Evolutionary conservation across 2,113 vertebrate species (phyloP).

Genomic region (Leptocoma aspasia): DNA sequence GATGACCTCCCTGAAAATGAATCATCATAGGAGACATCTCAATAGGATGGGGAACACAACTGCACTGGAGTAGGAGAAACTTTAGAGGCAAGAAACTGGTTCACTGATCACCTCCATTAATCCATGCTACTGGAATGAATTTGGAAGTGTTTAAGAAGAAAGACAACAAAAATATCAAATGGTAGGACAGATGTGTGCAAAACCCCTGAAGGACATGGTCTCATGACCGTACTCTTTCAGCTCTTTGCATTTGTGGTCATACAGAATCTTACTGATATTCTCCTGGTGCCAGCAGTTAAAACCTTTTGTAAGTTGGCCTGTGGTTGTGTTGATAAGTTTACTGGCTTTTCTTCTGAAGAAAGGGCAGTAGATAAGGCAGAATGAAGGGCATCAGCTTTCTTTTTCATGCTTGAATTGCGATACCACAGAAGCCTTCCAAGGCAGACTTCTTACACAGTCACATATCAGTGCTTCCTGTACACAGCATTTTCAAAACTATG

Average conservation of each 20-base stretch:
- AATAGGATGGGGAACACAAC: not conserved
- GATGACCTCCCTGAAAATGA: not conserved
- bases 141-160: not conserved
- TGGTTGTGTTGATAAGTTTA: slow-evolving; percentile 39
- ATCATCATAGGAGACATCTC: not conserved
- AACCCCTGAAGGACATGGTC: not conserved
- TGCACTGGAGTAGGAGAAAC: not conserved
- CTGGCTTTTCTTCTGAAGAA: slow-evolving; percentile 53
- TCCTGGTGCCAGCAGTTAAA: slow-evolving; percentile 24
- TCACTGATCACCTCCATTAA: rapidly evolving
- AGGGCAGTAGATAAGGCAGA: slow-evolving; percentile 41
- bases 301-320: slow-evolving; percentile 19
- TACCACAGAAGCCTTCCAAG: not conserved
- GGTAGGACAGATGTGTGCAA: not conserved
- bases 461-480: not conserved
- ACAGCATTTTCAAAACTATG: not conserved
- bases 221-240: not conserved
- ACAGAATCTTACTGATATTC: not conserved
- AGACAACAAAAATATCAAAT: not conserved
- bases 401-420: not conserved
- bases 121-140: not conserved
- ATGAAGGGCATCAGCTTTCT: slow-evolving; percentile 42
- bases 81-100: not conserved
- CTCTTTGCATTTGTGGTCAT: not conserved
- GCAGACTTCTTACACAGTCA: not conserved